Base-by-base conservation (phyloP, 2,888 invertebrate species). In the Oscheius myriophilus region DNA sequence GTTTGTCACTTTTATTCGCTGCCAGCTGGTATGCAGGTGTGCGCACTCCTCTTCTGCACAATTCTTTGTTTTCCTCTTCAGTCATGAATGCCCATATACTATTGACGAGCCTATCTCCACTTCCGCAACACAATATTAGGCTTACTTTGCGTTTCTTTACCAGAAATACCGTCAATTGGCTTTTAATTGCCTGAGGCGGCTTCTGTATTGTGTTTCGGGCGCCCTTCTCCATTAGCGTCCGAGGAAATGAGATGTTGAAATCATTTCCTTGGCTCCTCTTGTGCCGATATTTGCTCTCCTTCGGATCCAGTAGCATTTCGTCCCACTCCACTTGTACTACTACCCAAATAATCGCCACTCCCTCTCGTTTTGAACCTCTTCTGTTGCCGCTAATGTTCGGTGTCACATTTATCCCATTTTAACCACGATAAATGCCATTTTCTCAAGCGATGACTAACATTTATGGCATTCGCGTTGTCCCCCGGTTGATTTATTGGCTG, bases 161-260 rank as follows among this genome's bases (percentile, higher is more conserved):
- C n/a, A n/a, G n/a, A n/a, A n/a, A n/a, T n/a, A n/a, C n/a, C n/a
- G n/a, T n/a, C n/a, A n/a, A n/a, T n/a, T n/a, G n/a, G n/a, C n/a
- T n/a, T n/a, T n/a, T n/a, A n/a, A n/a, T n/a, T n/a, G n/a, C n/a
- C n/a, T n/a, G n/a, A n/a, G n/a, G n/a, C n/a, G n/a, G n/a, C 46
- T 21, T 46, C 46, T 46, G n/a, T 46, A 21, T 46, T 46, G 46
- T 46, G 6, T 25, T 51, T 51, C 51, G 23, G 18, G 2, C 51
- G 51, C 51, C 51, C 51, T 12, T 51, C 46, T 46, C 46, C n/a
- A 46, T 33, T 33, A 33, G 33, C 33, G 33, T 25, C 51, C 21
- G 21, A 25, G 51, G 51, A 51, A 51, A 51, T 51, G 51, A 51
- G 51, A 51, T 51, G 51, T 51, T 51, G n/a, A 51, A 51, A 25